Conservation (phyloP, 2,888 invertebrate genomes). For the Bimastos eiseni region DNA sequence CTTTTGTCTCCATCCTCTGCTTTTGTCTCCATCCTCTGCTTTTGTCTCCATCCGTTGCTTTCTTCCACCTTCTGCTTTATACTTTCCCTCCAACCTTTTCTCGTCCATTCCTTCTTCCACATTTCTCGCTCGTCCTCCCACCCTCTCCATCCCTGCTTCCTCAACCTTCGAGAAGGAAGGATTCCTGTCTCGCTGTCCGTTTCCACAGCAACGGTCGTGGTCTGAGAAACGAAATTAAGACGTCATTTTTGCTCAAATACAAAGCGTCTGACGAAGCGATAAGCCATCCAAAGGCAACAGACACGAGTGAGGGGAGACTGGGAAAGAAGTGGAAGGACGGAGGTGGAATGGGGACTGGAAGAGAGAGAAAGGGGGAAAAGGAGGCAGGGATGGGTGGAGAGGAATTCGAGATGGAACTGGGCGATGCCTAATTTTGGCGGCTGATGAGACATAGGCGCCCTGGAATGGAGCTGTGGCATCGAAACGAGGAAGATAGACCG, state of each 20-base stretch:
- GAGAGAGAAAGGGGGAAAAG: not conserved
- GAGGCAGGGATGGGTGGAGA: not conserved
- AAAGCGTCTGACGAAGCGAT: not conserved
- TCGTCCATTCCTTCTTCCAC: not conserved
- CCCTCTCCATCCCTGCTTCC: not conserved
- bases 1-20: not conserved
- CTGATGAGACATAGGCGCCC: not conserved
- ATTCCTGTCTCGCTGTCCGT: not conserved
- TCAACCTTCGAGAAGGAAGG: not conserved
- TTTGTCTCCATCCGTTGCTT: not conserved
- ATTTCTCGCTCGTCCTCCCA: not conserved
- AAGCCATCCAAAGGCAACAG: not conserved
- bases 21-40: not conserved
- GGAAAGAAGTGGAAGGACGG: not conserved
- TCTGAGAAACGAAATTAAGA: conserved; percentile 15
- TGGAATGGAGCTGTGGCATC: not conserved
- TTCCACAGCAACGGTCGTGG: not conserved
- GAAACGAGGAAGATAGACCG: conserved; percentile 3
- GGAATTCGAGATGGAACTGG: not conserved
- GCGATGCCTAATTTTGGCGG: not conserved
- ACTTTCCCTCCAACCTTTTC: not conserved
- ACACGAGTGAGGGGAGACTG: not conserved
- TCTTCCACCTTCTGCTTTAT: not conserved
- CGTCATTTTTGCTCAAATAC: conserved; percentile 20
- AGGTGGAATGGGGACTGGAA: not conserved